phyloP scores from a whole-genome alignment of 2,113 vertebrate species.

The Sigmodon hispidus region DNA sequence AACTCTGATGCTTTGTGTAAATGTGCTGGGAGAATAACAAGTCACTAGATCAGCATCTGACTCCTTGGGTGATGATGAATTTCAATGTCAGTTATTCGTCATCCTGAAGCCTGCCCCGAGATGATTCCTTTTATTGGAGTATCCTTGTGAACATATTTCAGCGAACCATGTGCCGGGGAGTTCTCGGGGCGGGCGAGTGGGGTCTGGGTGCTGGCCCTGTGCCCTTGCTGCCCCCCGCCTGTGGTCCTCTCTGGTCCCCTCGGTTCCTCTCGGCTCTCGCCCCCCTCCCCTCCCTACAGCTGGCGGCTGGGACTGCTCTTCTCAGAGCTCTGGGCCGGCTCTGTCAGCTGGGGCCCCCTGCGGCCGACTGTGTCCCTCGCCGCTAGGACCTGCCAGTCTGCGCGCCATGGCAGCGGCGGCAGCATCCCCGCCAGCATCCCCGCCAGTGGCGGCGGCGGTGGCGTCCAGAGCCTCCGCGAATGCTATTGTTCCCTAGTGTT shows the following conservation, averaged over 20 bases:
- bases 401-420: slow-evolving; percentile 83
- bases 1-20: slow-evolving; percentile 57
- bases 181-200: neutral
- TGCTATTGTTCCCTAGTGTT: slow-evolving; percentile 89
- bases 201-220: neutral
- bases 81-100: slow-evolving; percentile 65
- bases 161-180: slow-evolving; percentile 55
- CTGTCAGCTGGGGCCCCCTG: slow-evolving; percentile 84
- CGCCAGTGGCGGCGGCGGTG: slow-evolving; percentile 8
- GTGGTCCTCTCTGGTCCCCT: slow-evolving; percentile 57
- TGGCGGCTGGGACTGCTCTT: slow-evolving; percentile 87
- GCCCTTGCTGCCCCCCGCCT: neutral
- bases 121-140: slow-evolving; percentile 63
- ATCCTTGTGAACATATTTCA: slow-evolving; percentile 53
- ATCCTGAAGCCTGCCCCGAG: slow-evolving; percentile 58
- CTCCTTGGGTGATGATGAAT: slow-evolving; percentile 58
- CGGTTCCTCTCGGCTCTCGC: slow-evolving; percentile 29
- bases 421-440: slow-evolving; percentile 54
- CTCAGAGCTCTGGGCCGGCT: slow-evolving; percentile 86
- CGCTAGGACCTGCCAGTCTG: slow-evolving; percentile 78
- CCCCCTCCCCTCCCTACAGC: slow-evolving; percentile 76
- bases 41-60: slow-evolving; percentile 7
- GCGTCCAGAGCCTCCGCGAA: slow-evolving; percentile 63
- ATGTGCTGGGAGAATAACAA: neutral
- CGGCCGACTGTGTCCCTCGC: slow-evolving; percentile 83